Percentiles rank a stretch among this genome's conserved stretches.
Evolutionary conservation across 2,797 vertebrate genomes (phyloP).

Genomic region (Acanthurus leucopareius): DNA sequence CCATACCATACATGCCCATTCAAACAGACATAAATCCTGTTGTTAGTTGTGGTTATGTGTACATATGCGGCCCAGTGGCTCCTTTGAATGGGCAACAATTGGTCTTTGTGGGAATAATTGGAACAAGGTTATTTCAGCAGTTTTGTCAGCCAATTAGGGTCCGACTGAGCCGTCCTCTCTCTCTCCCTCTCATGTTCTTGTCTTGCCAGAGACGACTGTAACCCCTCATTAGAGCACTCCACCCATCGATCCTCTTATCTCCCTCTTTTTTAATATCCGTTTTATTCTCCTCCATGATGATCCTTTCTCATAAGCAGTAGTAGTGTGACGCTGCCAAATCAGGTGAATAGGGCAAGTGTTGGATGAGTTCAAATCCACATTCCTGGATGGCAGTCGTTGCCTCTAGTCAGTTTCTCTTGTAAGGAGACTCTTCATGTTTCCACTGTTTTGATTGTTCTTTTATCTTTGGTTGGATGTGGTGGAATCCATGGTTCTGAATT

Average conservation of each 20-base stretch:
- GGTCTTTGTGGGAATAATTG: slow-evolving; percentile 81
- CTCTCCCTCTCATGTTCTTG: slow-evolving; percentile 32
- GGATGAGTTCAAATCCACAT: too few species aligned
- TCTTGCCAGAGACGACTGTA: slow-evolving; percentile 51
- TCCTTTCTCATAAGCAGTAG: neutral
- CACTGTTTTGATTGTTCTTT: too few species aligned
- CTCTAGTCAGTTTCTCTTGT: too few species aligned
- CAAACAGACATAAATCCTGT: slow-evolving; percentile 53
- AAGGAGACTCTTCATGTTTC: too few species aligned
- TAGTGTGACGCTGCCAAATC: too few species aligned
- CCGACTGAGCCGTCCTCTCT: slow-evolving; percentile 42
- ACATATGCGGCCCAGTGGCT: slow-evolving; percentile 63
- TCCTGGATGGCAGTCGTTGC: too few species aligned
- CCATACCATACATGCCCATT: slow-evolving; percentile 50
- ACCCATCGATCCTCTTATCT: slow-evolving; percentile 33
- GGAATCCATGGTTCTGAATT: too few species aligned
- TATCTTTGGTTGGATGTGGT: too few species aligned
- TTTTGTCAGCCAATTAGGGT: slow-evolving; percentile 78
- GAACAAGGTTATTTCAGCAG: slow-evolving; percentile 77
- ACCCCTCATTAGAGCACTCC: slow-evolving; percentile 56
- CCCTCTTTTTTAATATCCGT: slow-evolving; percentile 1
- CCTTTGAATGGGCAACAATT: slow-evolving; percentile 69
- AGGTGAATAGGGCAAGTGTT: too few species aligned
- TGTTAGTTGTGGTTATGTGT: slow-evolving; percentile 71
- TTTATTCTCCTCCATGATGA: neutral